Percentiles rank a stretch among this genome's conserved stretches.
Conservation (phyloP, 2,797 vertebrate species). For the Lacerta agilis region DNA sequence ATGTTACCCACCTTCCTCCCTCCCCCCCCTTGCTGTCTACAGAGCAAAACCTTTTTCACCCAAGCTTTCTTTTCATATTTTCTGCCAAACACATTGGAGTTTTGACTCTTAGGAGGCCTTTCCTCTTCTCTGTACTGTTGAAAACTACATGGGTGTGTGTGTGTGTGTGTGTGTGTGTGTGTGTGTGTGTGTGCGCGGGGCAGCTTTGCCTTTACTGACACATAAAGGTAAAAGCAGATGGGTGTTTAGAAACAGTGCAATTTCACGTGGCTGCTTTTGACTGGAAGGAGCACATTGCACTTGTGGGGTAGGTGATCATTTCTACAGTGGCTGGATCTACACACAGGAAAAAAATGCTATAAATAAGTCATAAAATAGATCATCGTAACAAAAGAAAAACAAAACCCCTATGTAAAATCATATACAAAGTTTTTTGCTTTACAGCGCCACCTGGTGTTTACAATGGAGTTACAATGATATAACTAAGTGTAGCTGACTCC, state of each 20-base stretch:
- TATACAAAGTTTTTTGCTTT: no score
- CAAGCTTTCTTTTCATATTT: neutral
- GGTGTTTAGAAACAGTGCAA: conserved; percentile 23
- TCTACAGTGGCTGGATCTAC: no score
- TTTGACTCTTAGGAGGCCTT: conserved; percentile 56
- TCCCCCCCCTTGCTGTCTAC: neutral
- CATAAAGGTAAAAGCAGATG: neutral
- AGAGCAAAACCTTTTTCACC: conserved; percentile 8
- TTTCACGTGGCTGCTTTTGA: neutral
- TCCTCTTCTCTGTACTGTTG: neutral
- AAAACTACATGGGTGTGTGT: conserved; percentile 28
- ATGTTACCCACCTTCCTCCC: neutral
- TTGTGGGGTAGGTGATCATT: neutral
- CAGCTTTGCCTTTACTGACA: conserved; percentile 15
- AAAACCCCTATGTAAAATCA: no score
- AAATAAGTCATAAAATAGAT: no score
- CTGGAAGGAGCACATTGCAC: conserved; percentile 21
- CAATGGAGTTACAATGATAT: no score
- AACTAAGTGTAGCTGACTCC: no score
- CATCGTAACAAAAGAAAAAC: no score
- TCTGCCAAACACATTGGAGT: neutral
- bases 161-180: neutral
- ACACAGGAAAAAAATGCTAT: no score
- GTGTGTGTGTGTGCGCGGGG: neutral
- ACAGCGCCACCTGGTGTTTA: no score